Percentiles rank a stretch among this genome's conserved stretches.
Evolutionary conservation across 53 echinoderm and acorn worm genomes (phyloP).

Genomic region (Echinarachnius parma): DNA sequence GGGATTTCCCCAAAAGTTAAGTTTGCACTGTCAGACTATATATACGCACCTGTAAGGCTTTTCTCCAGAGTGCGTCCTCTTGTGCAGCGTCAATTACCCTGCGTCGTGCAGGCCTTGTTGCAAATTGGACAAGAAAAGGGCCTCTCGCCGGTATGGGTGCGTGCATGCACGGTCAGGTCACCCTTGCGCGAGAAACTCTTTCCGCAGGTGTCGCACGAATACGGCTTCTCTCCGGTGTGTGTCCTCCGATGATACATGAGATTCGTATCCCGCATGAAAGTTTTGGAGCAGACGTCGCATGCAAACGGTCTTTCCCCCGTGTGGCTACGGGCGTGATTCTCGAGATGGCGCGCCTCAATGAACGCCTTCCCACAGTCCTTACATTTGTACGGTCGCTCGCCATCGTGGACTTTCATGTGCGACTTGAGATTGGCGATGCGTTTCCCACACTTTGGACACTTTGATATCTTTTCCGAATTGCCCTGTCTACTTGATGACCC

Average conservation of each 20-base stretch:
- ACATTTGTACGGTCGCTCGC: conserved; percentile 8
- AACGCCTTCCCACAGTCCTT: background rate
- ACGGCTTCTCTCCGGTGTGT: background rate
- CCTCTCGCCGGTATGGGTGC: conserved; percentile 2
- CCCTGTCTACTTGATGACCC: too few species aligned
- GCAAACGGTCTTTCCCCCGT: conserved; percentile 8
- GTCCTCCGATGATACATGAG: conserved; percentile 9
- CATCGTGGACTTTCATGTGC: conserved; percentile 7
- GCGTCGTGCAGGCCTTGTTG: background rate
- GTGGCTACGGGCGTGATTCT: conserved; percentile 1
- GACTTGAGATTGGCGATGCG: background rate
- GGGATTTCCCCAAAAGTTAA: too few species aligned
- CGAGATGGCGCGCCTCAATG: conserved; percentile 1
- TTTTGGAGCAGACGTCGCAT: background rate
- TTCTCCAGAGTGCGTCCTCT: background rate
- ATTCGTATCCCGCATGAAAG: background rate
- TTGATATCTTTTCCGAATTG: too few species aligned
- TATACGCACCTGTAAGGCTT: background rate
- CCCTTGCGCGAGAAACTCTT: background rate
- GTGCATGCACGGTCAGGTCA: background rate
- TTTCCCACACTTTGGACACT: too few species aligned
- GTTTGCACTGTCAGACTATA: too few species aligned
- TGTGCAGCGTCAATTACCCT: conserved; percentile 11
- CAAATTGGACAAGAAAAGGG: background rate
- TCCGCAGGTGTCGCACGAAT: background rate